These are phyloP conservation scores for Harpagifer antarcticus DNA, from an alignment of 2,797 vertebrate species.

Conservation along the genomic window DNA sequence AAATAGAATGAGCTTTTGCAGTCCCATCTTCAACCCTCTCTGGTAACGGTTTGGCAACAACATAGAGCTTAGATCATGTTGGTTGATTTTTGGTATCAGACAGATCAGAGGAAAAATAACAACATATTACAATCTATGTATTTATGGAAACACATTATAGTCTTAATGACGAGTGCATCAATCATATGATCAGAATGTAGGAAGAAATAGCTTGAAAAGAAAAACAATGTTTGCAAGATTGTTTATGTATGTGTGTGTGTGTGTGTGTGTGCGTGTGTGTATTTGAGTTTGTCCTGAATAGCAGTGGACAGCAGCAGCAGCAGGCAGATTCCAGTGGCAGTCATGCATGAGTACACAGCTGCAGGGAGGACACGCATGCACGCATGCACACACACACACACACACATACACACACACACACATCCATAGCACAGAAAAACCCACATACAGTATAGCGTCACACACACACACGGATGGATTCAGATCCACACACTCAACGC, in stretches of 20 bases:
- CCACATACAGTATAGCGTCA: background rate
- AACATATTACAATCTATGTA: background rate
- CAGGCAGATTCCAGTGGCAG: conserved; percentile 59
- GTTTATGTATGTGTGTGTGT: background rate
- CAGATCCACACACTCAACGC: background rate
- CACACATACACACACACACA: background rate
- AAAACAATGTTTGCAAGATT: too few relatives aligned
- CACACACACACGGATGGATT: background rate
- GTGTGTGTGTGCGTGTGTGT: background rate
- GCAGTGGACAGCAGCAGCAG: conserved; percentile 55
- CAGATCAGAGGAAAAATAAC: background rate
- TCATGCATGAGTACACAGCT: conserved; percentile 71
- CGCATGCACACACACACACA: background rate
- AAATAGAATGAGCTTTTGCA: too few relatives aligned
- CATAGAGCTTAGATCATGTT: too few relatives aligned
- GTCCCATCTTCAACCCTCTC: too few relatives aligned
- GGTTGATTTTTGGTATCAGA: background rate
- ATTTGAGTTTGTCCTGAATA: conserved; percentile 54
- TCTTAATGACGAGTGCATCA: too few relatives aligned
- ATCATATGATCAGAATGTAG: too few relatives aligned
- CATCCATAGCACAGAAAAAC: background rate
- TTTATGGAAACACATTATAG: background rate
- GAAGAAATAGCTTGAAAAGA: too few relatives aligned
- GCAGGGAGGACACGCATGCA: conserved; percentile 46
- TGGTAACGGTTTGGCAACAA: too few relatives aligned